Evolutionary conservation across 1,140 invertebrate genomes (phyloP).

Genomic region (Trichogramma pretiosum): DNA sequence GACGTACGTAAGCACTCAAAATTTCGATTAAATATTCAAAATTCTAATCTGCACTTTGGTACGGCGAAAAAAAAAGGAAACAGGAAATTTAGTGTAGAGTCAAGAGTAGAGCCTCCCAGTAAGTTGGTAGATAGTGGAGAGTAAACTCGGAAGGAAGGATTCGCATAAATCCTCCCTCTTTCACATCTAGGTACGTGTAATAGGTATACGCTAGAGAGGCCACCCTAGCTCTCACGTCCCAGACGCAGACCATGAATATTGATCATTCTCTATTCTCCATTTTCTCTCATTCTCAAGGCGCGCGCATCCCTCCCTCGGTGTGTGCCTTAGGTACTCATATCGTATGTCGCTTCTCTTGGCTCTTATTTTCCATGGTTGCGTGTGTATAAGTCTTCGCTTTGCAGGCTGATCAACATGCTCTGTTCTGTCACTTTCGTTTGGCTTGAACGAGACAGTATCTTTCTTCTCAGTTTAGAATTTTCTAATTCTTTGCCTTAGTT

Average conservation of each 20-base stretch:
- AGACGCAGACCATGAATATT: constrained; percentile 43
- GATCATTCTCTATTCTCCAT: constrained; percentile 37
- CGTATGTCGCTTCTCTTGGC: no score
- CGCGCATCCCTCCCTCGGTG: constrained; percentile 18
- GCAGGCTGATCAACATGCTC: not conserved
- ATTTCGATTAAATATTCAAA: no score
- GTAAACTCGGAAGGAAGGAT: constrained; percentile 39
- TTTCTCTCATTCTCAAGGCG: not conserved
- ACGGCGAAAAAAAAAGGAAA: no score
- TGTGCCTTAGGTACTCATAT: constrained; percentile 20
- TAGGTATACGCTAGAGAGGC: not conserved
- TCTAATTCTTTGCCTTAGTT: no score
- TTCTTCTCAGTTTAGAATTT: no score
- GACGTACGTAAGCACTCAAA: no score
- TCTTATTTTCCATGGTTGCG: no score
- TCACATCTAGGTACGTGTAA: constrained; percentile 11
- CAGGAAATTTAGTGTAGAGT: no score
- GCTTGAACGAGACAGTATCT: no score
- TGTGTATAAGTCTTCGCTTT: constrained; percentile 2
- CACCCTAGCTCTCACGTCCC: constrained; percentile 21
- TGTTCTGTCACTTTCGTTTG: no score
- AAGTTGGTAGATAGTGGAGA: constrained; percentile 7
- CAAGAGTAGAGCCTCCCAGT: no score
- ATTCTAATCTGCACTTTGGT: no score
- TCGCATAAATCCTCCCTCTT: constrained; percentile 40